Base-by-base conservation (phyloP, 2,888 invertebrate species). In the Epinotia brunnichana region DNA sequence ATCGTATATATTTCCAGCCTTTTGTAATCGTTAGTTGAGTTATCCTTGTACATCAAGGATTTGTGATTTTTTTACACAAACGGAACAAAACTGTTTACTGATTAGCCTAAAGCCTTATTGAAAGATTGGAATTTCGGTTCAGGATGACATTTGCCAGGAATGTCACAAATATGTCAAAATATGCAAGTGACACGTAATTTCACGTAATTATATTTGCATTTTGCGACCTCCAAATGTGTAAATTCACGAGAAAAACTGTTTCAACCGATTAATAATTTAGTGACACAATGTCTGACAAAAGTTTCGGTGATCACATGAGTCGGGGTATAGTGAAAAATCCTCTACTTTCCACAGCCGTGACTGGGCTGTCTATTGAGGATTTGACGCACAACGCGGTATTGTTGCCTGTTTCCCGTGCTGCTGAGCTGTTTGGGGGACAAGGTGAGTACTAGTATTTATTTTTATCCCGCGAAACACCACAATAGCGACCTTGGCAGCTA, bases 351-450 rank as follows among this genome's bases (percentile, higher is more conserved):
- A 95, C 95, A 69, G 96, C 96, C 74, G 96, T 96, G 76, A 95
- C 95, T 77, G 96, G 96, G 69, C 94, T 95, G 78, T 95, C 96
- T 15, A 94, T 95, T 70, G 96, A 96, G 79, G 96, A 96, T 88
- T 95, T 96, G 90, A 94, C 95, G 77, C 95, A 95, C 84, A 95
- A 95, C 88, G 95, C 96, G 73, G 90, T 96, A 74, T 89, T 96
- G 81, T 91, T 96, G 83, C 96, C 96, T 80, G 96, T 95, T 79
- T 84, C 88, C 74, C 87, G 86, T 74, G 85, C 82, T 82, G 89
- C 89, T 85, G 90, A 84, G 80, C 81, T 86, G 84, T 85, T 85
- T 83, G 82, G 85, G 81, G 83, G 85, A 83, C 87, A 86, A 87
- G 92, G 92, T 92, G 82, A 89, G 92, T 90, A 83, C 85, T 85